Evolutionary conservation across 2,797 vertebrate species (phyloP), one percentile per base, ranked within the genome.

Genomic region (Sphenopsis melanotis): DNA sequence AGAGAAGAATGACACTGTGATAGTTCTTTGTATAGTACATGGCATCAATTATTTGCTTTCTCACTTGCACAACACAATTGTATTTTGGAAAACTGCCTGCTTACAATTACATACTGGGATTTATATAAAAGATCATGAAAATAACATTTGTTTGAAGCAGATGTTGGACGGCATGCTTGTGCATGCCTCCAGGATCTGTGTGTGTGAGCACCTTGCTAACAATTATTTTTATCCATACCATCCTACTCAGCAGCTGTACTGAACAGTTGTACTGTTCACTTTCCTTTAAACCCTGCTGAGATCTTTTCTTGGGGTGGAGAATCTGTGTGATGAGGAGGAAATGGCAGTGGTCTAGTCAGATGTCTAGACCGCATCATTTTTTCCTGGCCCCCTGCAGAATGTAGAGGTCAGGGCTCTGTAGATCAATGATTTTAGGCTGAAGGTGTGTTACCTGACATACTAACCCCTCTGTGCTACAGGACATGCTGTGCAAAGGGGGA

Each of bases 401-500:
- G 75, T 11, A 3, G 12, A 39, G 63, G 36, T 2, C 3, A 80
- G 26, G 46, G 21, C 63, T 63, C 10, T 26, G 55, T 21, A 50
- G 56, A 87, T 39, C 18, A 76, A 29, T 3, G 70, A 21, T 60
- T 91, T 20, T 12, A 47, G 29, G 34, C 42, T 78, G 55, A 72
- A 83, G 17, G 8, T 12, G 8, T 44, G 5, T 80, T 34, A 42
- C 16, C 37, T 11, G 44, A 12, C 16, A 24, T 2, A 34, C 1
- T 36, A 55, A 74, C 29, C 26, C 6, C 30, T 64, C 37, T 1
- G 0, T 42, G 12, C 12, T 6, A 7, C 20, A 27, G 52, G 39
- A 21, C 0, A 0, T 0, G 1, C 13, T 75, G 46, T 0, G 0
- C 52, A 39, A 83, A 65, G 52, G 44, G 22, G 47, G 46, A 82